A percentile compares a stretch with the other conserved stretches of the same genome.
Conservation (phyloP, 2,797 vertebrate genomes). For the Helarctos malayanus region DNA sequence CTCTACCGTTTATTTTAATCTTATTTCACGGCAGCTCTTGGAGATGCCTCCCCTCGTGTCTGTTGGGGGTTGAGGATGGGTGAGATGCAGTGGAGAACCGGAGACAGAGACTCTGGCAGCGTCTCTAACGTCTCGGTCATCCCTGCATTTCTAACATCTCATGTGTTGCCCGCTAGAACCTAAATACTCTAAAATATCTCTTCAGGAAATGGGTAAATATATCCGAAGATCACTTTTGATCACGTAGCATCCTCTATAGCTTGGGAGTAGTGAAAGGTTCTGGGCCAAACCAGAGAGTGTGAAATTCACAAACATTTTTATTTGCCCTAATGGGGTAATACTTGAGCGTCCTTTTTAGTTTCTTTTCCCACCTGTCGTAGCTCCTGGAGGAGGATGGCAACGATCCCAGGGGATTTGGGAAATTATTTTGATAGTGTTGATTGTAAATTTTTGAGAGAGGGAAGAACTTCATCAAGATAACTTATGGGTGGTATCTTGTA, state of each 20-base stretch:
- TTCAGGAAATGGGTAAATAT: background rate
- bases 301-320: background rate
- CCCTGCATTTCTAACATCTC: background rate
- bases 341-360: background rate
- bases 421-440: background rate
- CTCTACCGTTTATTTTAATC: background rate
- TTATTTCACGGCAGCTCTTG: background rate
- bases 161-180: background rate
- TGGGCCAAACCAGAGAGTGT: background rate
- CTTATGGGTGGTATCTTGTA: background rate
- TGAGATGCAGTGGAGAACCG: background rate
- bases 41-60: background rate
- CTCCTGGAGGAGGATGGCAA: background rate
- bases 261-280: background rate
- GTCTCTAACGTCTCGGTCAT: background rate
- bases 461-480: background rate
- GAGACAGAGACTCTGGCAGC: background rate
- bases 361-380: background rate
- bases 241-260: background rate
- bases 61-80: background rate
- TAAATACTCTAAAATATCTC: background rate
- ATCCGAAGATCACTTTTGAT: background rate
- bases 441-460: background rate
- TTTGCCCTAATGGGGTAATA: background rate
- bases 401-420: background rate